Evolutionary conservation across 2,888 invertebrate species (phyloP), one percentile per base, ranked within the genome.

Genomic region (Theretra japonica): DNA sequence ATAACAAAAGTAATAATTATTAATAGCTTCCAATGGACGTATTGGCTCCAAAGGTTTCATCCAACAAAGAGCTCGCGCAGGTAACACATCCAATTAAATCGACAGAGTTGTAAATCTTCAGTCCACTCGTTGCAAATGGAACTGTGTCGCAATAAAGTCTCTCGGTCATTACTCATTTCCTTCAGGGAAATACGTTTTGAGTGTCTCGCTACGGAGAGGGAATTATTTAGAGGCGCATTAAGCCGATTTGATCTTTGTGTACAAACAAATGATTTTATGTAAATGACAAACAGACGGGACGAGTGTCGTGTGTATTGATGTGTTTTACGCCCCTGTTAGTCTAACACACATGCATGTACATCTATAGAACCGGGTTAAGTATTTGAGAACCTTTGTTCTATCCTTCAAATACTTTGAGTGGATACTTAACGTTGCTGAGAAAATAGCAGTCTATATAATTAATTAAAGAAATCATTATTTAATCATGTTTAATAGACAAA

Each of bases 121-220:
- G 41, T 41, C 48, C 65, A 65, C 48, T 65, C 65, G 4, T 23
- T 21, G 65, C 17, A 48, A 48, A 48, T 23, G 65, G 23, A 17
- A 48, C 65, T 23, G 65, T 65, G 65, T 48, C 65, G 65, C 65
- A 23, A 48, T 65, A 65, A 65, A 65, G 65, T 48, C 65, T 15
- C 48, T 23, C 41, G 23, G 65, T 65, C 65, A 65, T 65, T 65
- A 65, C 65, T 48, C 65, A 65, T 65, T 65, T 65, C 65, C 65
- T 65, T 65, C 23, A 48, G 65, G 65, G 65, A 65, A 65, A 65
- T 65, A 65, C 41, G 65, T 65, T 65, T 48, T 15, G 65, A 65
- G 65, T 65, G 65, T 41, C 17, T 41, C 41, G 48, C 65, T 33
- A 53, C 53, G n/a, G 53, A n/a, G 53, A 8, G n/a, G 41, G 65